These are phyloP conservation scores for Agriotes lineatus DNA, from an alignment of 2,888 invertebrate genomes.

Conservation along the genomic window DNA sequence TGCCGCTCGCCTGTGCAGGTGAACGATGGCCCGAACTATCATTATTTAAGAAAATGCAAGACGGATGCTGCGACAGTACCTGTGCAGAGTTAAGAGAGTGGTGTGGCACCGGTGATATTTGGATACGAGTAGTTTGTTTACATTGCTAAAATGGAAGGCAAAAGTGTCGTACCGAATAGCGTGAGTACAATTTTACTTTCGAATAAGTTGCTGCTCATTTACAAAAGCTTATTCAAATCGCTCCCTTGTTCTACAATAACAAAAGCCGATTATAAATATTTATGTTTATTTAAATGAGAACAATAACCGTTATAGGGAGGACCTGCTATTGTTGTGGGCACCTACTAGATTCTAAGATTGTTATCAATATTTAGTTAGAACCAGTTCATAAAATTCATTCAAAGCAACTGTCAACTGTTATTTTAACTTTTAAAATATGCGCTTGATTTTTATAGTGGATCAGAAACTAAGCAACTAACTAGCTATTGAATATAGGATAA, in stretches of 20 bases:
- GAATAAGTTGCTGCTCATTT: background rate
- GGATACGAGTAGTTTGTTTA: conserved; percentile 54
- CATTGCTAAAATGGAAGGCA: conserved; percentile 57
- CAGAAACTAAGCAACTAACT: too few relatives aligned
- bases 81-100: conserved; percentile 63
- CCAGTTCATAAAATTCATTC: too few relatives aligned
- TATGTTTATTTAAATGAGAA: too few relatives aligned
- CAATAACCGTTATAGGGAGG: too few relatives aligned
- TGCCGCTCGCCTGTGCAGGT: conserved; percentile 46
- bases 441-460: too few relatives aligned
- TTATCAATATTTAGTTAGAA: too few relatives aligned
- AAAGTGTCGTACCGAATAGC: conserved; percentile 63
- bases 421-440: too few relatives aligned
- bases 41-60: conserved; percentile 61
- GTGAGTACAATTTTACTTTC: conserved; percentile 54
- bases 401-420: too few relatives aligned
- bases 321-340: too few relatives aligned
- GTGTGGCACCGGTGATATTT: conserved; percentile 63
- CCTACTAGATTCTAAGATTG: background rate
- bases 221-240: too few relatives aligned
- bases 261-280: background rate
- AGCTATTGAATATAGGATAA: too few relatives aligned
- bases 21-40: conserved; percentile 46
- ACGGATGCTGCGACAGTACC: conserved; percentile 60
- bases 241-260: background rate